Conservation (phyloP, 2,113 vertebrate species). For the Lichenostomus cassidix region DNA sequence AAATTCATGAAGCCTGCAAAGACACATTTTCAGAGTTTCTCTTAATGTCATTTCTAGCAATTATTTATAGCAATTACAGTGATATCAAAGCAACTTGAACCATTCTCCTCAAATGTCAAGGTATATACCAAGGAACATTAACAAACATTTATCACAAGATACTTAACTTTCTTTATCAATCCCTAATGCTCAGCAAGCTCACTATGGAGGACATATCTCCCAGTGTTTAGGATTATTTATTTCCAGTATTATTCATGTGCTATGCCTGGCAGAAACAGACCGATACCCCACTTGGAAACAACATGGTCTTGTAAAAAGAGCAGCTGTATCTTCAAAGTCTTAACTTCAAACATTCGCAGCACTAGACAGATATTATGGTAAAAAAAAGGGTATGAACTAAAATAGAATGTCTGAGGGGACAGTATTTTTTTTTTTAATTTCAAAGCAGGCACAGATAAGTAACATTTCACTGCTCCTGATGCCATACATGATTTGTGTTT, state of each 20-base stretch:
- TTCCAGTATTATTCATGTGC: neutral
- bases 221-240: neutral
- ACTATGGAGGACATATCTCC: neutral
- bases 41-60: neutral
- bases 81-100: neutral
- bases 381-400: neutral
- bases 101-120: neutral
- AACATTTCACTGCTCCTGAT: neutral
- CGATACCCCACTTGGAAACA: neutral
- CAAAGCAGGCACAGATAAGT: neutral
- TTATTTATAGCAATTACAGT: neutral
- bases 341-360: neutral
- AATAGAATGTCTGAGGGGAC: neutral
- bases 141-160: neutral
- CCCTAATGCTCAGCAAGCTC: neutral
- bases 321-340: neutral
- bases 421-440: neutral
- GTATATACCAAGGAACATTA: neutral
- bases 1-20: slow-evolving; percentile 92
- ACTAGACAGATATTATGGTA: neutral
- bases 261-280: neutral
- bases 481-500: neutral
- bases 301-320: neutral
- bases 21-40: neutral
- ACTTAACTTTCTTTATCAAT: neutral